phyloP scores from a whole-genome alignment of 2,797 vertebrate species.

The Hyperoplus lanceolatus region DNA sequence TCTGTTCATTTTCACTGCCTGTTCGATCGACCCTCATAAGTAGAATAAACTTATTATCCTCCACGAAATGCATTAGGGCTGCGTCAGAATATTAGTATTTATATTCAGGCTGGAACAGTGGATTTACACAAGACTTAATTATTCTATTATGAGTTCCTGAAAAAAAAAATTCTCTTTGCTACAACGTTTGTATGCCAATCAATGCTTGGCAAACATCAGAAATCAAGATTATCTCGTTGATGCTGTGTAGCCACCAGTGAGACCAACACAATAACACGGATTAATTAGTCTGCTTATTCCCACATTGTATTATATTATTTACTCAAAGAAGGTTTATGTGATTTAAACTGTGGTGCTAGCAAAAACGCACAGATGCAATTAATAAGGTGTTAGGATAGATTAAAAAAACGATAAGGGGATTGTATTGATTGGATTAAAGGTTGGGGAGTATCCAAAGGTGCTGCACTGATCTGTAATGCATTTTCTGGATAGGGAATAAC shows the following conservation, averaged over 20 bases:
- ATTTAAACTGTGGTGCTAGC: conserved; percentile 21
- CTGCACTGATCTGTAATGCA: background rate
- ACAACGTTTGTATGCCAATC: conserved; percentile 20
- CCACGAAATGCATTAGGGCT: background rate
- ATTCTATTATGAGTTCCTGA: conserved; percentile 20
- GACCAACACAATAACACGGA: conserved; percentile 6
- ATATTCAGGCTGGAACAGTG: background rate
- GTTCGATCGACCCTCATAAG: background rate
- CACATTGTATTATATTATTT: conserved; percentile 16
- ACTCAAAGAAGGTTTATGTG: conserved; percentile 17
- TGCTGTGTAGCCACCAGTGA: conserved; percentile 16
- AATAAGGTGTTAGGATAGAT: conserved; percentile 34
- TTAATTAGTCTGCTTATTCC: conserved; percentile 27
- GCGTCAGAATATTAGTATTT: conserved; percentile 16
- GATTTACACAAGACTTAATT: conserved; percentile 16
- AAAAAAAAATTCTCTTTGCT: conserved; percentile 18
- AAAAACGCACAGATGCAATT: conserved; percentile 30
- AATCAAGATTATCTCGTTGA: conserved; percentile 4
- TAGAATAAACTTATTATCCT: conserved; percentile 3
- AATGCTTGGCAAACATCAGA: conserved; percentile 6
- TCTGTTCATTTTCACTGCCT: conserved; percentile 6
- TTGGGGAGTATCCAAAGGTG: conserved; percentile 8
- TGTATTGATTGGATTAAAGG: conserved; percentile 43
- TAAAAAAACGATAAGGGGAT: conserved; percentile 31
- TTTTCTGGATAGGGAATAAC: background rate